Conservation (phyloP, 35 echinoderm and acorn worm genomes). For the Lytechinus pictus region DNA sequence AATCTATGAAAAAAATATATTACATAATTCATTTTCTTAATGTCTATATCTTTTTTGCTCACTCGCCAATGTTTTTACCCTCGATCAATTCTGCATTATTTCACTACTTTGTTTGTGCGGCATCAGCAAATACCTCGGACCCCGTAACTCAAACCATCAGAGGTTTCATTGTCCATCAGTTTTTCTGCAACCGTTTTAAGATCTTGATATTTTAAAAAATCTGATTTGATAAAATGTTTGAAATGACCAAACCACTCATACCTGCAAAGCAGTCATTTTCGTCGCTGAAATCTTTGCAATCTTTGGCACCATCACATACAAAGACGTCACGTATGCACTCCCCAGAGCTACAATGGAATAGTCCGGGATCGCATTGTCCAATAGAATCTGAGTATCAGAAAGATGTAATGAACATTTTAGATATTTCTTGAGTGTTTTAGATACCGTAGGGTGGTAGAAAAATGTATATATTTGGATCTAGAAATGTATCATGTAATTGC, state of each 20-base stretch:
- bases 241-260: background rate
- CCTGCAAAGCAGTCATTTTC: conserved; percentile 51
- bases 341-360: conserved; percentile 59
- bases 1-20: too few species aligned
- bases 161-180: background rate
- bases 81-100: too few species aligned
- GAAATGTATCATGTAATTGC: background rate
- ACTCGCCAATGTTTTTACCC: too few species aligned
- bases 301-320: conserved; percentile 50
- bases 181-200: background rate
- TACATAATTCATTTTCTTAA: too few species aligned
- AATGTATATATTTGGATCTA: background rate
- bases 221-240: background rate
- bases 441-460: background rate
- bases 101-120: too few species aligned
- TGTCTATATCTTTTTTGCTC: too few species aligned
- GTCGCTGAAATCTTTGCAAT: conserved; percentile 66
- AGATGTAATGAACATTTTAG: background rate
- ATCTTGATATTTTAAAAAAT: too few species aligned
- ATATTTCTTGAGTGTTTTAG: background rate
- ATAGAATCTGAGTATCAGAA: background rate
- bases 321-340: conserved; percentile 76
- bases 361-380: background rate
- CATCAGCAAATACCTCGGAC: background rate
- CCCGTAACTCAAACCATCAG: background rate